A percentile compares a stretch with the other conserved stretches of the same genome.
Evolutionary conservation across 1,140 invertebrate species (phyloP).

Genomic region (Battus philenor): DNA sequence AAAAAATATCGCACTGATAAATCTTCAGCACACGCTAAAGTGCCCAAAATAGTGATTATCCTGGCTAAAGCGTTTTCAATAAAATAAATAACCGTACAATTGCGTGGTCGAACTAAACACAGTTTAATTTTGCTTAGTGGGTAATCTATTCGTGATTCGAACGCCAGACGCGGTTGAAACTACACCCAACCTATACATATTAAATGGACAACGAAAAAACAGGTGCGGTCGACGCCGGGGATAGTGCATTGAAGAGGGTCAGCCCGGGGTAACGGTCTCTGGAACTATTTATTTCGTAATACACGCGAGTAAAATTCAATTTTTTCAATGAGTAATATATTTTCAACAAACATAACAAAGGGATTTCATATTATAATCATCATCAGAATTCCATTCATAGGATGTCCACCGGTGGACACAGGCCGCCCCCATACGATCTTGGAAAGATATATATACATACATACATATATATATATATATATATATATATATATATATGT

Average conservation of each 20-base stretch:
- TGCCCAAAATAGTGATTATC: slow-evolving; percentile 7
- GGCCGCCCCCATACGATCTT: too few relatives aligned
- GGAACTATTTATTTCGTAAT: too few relatives aligned
- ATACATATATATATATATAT: too few relatives aligned
- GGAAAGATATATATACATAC: too few relatives aligned
- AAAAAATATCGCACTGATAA: not conserved
- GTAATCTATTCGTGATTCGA: slow-evolving; percentile 11
- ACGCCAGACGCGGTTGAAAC: slow-evolving; percentile 3
- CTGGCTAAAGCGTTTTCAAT: slow-evolving; percentile 4
- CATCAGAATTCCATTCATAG: too few relatives aligned
- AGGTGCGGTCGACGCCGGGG: slow-evolving; percentile 1
- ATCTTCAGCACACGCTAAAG: slow-evolving; percentile 5
- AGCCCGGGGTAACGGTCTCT: too few relatives aligned
- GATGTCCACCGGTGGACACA: too few relatives aligned
- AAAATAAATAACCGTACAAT: slow-evolving; percentile 14
- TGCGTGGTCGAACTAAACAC: slow-evolving; percentile 12
- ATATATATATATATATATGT: too few relatives aligned
- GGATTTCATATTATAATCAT: too few relatives aligned
- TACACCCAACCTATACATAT: slow-evolving; percentile 6
- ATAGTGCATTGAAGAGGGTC: not conserved
- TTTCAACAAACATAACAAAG: too few relatives aligned
- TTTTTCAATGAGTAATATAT: too few relatives aligned
- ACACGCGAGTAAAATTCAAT: too few relatives aligned
- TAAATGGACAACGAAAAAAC: slow-evolving; percentile 6
- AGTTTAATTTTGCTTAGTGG: slow-evolving; percentile 17